phyloP scores from a whole-genome alignment of 1,140 invertebrate species.

The Mercenaria mercenaria region DNA sequence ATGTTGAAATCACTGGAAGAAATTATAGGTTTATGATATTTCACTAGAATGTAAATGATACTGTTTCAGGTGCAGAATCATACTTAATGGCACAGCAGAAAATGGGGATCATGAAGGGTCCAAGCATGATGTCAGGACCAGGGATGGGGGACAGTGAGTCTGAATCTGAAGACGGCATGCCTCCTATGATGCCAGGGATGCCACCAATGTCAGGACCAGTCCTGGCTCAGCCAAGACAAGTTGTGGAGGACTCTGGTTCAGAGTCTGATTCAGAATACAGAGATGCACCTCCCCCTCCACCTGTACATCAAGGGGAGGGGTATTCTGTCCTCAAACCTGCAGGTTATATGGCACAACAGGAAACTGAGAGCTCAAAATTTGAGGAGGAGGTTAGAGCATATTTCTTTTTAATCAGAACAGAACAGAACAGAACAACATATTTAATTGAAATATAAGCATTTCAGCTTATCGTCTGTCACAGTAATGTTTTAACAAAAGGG shows the following conservation, averaged over 20 bases:
- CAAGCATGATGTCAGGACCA: conserved; percentile 15
- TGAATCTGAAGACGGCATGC: conserved; percentile 49
- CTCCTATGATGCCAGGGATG: conserved; percentile 34
- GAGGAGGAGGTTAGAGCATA: conserved; percentile 6
- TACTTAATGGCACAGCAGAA: conserved; percentile 48
- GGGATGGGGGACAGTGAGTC: conserved; percentile 59
- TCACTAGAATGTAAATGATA: no score
- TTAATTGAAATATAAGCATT: no score
- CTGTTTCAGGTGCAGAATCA: conserved; percentile 5
- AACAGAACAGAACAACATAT: no score
- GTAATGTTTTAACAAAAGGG: no score
- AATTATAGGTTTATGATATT: no score
- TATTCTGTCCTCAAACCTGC: conserved; percentile 15
- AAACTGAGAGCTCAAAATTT: background rate
- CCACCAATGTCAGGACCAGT: conserved; percentile 38
- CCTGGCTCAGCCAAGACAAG: background rate
- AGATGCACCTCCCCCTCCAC: background rate
- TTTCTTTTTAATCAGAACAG: no score
- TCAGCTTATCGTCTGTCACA: no score
- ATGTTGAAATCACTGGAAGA: no score
- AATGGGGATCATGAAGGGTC: conserved; percentile 7
- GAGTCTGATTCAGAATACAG: conserved; percentile 33
- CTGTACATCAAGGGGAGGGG: background rate
- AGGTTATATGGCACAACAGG: background rate
- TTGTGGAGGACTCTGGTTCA: background rate